Conservation (phyloP, 2,113 vertebrate species). For the Hippoglossus stenolepis region DNA sequence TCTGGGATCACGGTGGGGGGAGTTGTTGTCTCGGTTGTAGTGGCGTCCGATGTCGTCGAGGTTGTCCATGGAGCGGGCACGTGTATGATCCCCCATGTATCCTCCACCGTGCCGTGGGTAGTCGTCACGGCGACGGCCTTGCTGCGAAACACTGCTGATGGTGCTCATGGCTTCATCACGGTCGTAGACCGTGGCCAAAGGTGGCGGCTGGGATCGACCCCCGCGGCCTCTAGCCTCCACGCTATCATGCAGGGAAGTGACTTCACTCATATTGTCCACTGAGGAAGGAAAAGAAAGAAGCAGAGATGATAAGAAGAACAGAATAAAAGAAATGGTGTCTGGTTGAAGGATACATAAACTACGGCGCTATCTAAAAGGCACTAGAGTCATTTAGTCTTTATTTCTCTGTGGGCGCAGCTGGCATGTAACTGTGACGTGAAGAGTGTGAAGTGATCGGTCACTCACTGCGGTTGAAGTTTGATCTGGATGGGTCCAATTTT, state of each 20-base stretch:
- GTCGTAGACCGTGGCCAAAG: slow-evolving; percentile 80
- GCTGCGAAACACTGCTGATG: slow-evolving; percentile 85
- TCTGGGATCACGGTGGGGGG: slow-evolving; percentile 66
- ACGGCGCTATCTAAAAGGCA: neutral
- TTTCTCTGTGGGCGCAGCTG: neutral
- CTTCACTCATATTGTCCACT: slow-evolving; percentile 88
- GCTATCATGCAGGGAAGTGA: slow-evolving; percentile 88
- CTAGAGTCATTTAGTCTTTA: too few relatives aligned
- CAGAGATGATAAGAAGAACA: neutral
- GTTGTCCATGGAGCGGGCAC: slow-evolving; percentile 88
- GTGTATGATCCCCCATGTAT: slow-evolving; percentile 54
- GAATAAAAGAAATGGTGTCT: neutral
- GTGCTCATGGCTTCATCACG: slow-evolving; percentile 84
- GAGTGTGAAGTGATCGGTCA: neutral
- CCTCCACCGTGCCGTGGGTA: slow-evolving; percentile 54
- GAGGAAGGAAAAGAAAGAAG: neutral
- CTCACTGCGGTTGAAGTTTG: slow-evolving; percentile 86
- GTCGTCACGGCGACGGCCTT: slow-evolving; percentile 64
- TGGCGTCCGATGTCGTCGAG: slow-evolving; percentile 83
- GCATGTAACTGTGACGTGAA: neutral
- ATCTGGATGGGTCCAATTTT: slow-evolving; percentile 87
- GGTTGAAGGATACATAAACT: neutral
- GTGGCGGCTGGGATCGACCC: slow-evolving; percentile 79
- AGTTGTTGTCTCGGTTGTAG: slow-evolving; percentile 62
- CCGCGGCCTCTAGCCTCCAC: slow-evolving; percentile 74